Conservation (phyloP, 2,113 vertebrate genomes). For the Cervus canadensis region DNA sequence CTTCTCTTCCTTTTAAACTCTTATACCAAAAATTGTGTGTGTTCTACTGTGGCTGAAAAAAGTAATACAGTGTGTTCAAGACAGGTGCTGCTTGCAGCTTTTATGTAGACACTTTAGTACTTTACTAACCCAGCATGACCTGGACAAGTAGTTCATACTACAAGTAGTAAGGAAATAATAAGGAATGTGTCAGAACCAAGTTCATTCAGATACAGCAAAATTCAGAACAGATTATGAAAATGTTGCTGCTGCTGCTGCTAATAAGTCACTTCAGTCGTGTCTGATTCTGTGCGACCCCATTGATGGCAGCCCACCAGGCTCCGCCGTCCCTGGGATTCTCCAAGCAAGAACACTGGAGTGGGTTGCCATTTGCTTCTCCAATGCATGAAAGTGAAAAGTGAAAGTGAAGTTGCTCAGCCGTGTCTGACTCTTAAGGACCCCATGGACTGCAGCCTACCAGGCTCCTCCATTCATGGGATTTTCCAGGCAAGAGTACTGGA, state of each 20-base stretch:
- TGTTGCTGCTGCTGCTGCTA: conserved; percentile 21
- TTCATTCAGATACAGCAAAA: conserved; percentile 82
- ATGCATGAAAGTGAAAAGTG: too few species aligned
- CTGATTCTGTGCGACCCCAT: too few species aligned
- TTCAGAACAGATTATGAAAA: conserved; percentile 87
- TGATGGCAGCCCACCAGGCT: too few species aligned
- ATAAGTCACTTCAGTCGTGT: too few species aligned
- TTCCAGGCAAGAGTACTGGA: too few species aligned
- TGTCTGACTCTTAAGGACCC: too few species aligned
- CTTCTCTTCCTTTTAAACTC: conserved; percentile 9
- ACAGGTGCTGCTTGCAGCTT: conserved; percentile 72
- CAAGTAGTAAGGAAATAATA: conserved; percentile 76
- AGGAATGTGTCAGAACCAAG: conserved; percentile 68
- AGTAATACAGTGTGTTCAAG: conserved; percentile 66
- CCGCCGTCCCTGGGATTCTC: too few species aligned
- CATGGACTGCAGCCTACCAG: too few species aligned
- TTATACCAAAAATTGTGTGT: conserved; percentile 26
- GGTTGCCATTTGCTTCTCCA: too few species aligned
- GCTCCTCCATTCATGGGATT: too few species aligned
- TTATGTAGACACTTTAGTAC: conserved; percentile 78
- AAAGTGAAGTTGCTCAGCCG: too few species aligned
- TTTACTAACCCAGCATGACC: conserved; percentile 78
- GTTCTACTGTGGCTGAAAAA: conserved; percentile 49
- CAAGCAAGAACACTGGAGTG: too few species aligned
- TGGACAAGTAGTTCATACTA: conserved; percentile 77